Percentiles rank a stretch among this genome's conserved stretches.
Conservation (phyloP, 2,888 invertebrate genomes). For the Drosophila formosana region DNA sequence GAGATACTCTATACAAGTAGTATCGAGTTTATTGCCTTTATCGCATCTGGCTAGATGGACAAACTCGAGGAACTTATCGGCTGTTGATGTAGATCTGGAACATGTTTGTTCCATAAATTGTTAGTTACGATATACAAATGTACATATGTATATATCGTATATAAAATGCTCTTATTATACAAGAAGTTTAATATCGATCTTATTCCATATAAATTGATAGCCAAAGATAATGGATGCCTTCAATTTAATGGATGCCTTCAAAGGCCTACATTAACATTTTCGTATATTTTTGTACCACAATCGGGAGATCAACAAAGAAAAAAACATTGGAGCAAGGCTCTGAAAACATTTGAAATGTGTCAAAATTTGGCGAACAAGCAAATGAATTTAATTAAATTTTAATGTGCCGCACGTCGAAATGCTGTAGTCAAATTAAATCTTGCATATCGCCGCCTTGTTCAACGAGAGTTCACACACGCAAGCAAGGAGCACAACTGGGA, state of each 20-base stretch:
- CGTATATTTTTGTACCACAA: not conserved
- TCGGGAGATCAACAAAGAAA: not conserved
- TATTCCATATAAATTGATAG: too few relatives aligned
- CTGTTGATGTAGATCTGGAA: too few relatives aligned
- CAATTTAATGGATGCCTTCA: not conserved
- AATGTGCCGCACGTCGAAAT: conserved; percentile 43
- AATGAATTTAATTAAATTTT: conserved; percentile 68
- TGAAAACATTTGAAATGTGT: conserved; percentile 39
- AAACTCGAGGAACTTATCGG: too few relatives aligned
- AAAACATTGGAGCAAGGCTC: not conserved
- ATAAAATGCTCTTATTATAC: too few relatives aligned
- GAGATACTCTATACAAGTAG: too few relatives aligned
- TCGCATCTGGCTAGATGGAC: too few relatives aligned
- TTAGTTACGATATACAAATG: too few relatives aligned
- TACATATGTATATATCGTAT: not conserved
- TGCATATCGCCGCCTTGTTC: conserved; percentile 72
- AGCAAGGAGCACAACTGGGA: not conserved
- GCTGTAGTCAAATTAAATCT: conserved; percentile 70
- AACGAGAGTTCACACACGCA: conserved; percentile 40
- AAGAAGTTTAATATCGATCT: too few relatives aligned
- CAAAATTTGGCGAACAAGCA: conserved; percentile 44
- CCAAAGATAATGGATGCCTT: not conserved
- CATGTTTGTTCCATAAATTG: too few relatives aligned
- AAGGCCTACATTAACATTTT: not conserved
- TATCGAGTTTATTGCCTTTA: too few relatives aligned